Evolutionary conservation across 2,113 vertebrate genomes (phyloP), one percentile per base, ranked within the genome.

Genomic region (Rhombomys opimus): DNA sequence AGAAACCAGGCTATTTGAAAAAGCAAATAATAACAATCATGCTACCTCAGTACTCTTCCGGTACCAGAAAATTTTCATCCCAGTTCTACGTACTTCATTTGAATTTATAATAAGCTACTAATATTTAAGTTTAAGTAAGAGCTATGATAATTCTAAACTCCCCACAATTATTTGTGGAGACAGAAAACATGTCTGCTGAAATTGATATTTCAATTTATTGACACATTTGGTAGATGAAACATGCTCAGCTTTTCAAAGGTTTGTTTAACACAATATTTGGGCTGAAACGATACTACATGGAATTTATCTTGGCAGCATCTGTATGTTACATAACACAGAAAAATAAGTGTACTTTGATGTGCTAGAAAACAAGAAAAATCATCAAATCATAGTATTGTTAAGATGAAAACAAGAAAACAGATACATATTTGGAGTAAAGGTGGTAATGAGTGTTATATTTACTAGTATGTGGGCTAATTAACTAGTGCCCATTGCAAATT

Each of bases 171-270:
- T 93, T 93, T 97, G 78, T 93, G 22, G 73, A 91, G 57, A 92
- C 59, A 94, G 46, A 95, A 96, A 96, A 73, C 38, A 70, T 32
- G 27, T 94, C 68, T 87, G 35, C 68, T 59, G 30, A 95, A 97
- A 84, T 41, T 95, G 67, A 41, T 93, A 97, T 93, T 96, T 95
- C 25, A 68, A 78, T 95, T 91, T 96, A 95, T 84, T 93, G 68
- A 90, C 17, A 92, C 63, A 89, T 96, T 95, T 89, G 41, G 77
- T 89, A 52, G 52, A 95, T 82, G 63, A 35, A 94, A 92, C 23
- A 93, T 87, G 75, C 7, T 96, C 54, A 59, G 22, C 20, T 73
- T 95, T 94, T 90, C 57, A 93, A 93, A 89, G 65, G 41, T 95
- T 95, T 95, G 70, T 25, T 87, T 91, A 93, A 80, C 23, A 92